Conservation (phyloP, 2,797 vertebrate genomes). For the Darevskia nairensis region DNA sequence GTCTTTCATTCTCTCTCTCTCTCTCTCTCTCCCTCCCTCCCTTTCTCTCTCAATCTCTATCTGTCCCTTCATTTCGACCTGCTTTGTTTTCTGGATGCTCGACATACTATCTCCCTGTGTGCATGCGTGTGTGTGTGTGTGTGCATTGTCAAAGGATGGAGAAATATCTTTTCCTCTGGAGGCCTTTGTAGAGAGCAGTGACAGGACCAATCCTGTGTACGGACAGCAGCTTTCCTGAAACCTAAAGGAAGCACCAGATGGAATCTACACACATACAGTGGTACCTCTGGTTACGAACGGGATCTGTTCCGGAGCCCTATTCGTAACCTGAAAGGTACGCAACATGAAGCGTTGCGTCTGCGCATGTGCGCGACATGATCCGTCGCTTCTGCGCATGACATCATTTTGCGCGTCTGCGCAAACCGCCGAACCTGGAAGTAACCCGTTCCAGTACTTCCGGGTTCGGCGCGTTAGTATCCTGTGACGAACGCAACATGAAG, state of each 20-base stretch:
- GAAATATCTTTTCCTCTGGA: neutral
- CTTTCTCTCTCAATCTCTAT: neutral
- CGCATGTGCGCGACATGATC: no score
- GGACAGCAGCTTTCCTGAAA: neutral
- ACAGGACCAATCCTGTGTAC: neutral
- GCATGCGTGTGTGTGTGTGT: neutral
- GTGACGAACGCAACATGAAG: no score
- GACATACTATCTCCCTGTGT: conserved; percentile 20
- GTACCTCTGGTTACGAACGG: no score
- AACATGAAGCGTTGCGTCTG: no score
- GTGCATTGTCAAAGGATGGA: neutral
- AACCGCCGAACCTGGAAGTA: no score
- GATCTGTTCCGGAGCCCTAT: no score
- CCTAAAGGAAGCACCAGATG: neutral
- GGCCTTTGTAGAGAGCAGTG: neutral
- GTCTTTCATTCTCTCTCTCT: conserved; percentile 40
- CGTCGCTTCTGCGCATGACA: no score
- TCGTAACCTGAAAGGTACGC: no score
- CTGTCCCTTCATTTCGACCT: neutral
- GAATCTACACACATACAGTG: no score
- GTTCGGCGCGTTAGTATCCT: no score
- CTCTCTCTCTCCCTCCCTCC: conserved; percentile 16
- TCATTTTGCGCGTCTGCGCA: no score
- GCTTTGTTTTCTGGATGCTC: conserved; percentile 39
- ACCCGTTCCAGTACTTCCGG: no score